A percentile compares a stretch with the other conserved stretches of the same genome.
These are phyloP conservation scores for Heterohyrax brucei DNA, from an alignment of 2,797 vertebrate genomes.

Conservation along the genomic window DNA sequence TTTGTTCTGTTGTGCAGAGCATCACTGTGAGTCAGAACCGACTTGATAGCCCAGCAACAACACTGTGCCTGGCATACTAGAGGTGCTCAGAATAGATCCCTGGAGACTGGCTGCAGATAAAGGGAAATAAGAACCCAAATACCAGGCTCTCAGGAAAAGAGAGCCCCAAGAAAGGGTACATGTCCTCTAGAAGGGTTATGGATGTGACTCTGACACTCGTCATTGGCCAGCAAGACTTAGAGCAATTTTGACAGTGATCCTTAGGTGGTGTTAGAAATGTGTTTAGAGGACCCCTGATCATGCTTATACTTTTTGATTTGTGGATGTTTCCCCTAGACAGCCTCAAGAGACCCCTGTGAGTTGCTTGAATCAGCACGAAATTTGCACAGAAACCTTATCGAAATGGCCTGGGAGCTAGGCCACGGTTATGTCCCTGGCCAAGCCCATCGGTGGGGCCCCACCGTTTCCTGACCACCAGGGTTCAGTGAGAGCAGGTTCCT, in stretches of 20 bases:
- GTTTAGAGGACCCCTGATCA: background rate
- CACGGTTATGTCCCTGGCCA: background rate
- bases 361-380: background rate
- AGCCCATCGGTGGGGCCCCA: background rate
- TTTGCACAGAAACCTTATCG: background rate
- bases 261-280: background rate
- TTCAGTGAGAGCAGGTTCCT: background rate
- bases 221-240: background rate
- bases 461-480: background rate
- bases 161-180: background rate
- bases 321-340: background rate
- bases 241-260: background rate
- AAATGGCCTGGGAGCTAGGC: background rate
- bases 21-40: too few species aligned
- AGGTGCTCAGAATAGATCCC: background rate
- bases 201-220: background rate
- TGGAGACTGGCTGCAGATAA: background rate
- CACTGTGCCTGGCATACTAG: background rate
- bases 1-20: too few species aligned
- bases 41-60: too few species aligned
- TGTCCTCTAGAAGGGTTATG: background rate
- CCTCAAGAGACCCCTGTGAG: background rate
- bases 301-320: background rate
- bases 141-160: background rate
- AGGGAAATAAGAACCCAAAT: background rate